Percentiles rank a stretch among this genome's conserved stretches.
Conservation (phyloP, 1,140 invertebrate species). For the Caenorhabditis remanei region DNA sequence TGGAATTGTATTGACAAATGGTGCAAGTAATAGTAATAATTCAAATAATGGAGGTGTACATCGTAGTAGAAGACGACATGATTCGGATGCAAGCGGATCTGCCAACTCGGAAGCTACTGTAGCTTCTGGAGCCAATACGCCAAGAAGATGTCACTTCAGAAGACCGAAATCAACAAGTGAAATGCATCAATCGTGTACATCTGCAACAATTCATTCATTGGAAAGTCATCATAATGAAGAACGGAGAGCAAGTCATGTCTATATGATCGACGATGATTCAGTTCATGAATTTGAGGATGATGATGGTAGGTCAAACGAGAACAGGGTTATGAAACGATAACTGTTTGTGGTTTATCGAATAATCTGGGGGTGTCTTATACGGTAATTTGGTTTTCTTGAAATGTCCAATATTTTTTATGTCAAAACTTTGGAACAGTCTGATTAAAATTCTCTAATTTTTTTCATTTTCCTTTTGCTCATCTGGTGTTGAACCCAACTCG, state of each 20-base stretch:
- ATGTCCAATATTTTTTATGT: too few species aligned
- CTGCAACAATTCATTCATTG: slow-evolving; percentile 75
- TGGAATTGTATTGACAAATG: slow-evolving; percentile 48
- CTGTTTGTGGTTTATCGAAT: not conserved
- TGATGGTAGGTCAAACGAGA: slow-evolving; percentile 62
- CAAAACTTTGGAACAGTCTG: too few species aligned
- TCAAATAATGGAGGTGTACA: slow-evolving; percentile 50
- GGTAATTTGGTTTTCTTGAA: too few species aligned
- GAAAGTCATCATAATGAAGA: slow-evolving; percentile 62
- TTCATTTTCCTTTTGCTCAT: too few species aligned
- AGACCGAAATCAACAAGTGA: slow-evolving; percentile 66
- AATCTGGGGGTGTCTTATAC: too few species aligned
- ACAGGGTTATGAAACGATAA: not conserved
- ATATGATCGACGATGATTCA: slow-evolving; percentile 75
- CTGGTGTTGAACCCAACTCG: too few species aligned
- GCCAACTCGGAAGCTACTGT: slow-evolving; percentile 73
- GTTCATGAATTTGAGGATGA: slow-evolving; percentile 77
- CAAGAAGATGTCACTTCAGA: slow-evolving; percentile 62
- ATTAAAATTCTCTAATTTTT: too few species aligned
- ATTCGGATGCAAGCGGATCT: slow-evolving; percentile 70
- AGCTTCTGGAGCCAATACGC: slow-evolving; percentile 64
- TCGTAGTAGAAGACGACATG: slow-evolving; percentile 57
- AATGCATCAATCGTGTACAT: slow-evolving; percentile 71
- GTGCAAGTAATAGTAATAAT: slow-evolving; percentile 27
- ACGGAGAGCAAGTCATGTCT: slow-evolving; percentile 72